Percentiles rank a stretch among this genome's conserved stretches.
Conservation (phyloP, 2,797 vertebrate species). For the Cercopithecus hamlyni region DNA sequence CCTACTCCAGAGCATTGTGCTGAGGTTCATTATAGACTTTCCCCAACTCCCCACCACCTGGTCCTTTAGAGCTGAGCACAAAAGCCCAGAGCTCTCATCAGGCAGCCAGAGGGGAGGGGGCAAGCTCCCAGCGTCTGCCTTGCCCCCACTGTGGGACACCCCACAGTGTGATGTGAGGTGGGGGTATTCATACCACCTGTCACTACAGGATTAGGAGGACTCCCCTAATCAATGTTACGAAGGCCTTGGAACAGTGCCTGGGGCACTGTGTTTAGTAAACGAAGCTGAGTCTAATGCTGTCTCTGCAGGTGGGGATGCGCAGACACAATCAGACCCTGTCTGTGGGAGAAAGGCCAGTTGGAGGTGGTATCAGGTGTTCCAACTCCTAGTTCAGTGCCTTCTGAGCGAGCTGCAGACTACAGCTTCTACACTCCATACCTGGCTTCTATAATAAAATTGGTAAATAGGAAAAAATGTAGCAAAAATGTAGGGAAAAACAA, state of each 20-base stretch:
- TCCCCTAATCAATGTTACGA: not conserved
- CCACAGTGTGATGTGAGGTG: not conserved
- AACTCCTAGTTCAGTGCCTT: not conserved
- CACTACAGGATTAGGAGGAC: not conserved
- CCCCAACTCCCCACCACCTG: not conserved
- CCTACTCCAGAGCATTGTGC: not conserved
- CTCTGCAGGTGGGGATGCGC: not conserved
- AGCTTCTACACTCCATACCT: not conserved
- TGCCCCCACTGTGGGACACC: not conserved
- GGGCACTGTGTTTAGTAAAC: not conserved
- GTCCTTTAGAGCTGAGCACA: no score
- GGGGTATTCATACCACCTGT: not conserved
- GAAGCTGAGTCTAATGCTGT: not conserved
- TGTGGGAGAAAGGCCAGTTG: not conserved
- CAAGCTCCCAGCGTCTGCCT: not conserved
- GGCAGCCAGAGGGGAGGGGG: not conserved
- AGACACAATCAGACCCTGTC: not conserved
- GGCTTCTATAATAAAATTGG: not conserved
- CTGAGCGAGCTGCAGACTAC: not conserved
- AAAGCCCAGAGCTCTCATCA: not conserved
- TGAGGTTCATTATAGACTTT: not conserved
- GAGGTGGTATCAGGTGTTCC: not conserved
- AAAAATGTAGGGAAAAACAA: not conserved
- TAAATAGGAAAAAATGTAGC: not conserved
- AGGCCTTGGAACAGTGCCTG: not conserved